These are phyloP conservation scores for Pseudorhombus dupliciocellatus DNA, from an alignment of 2,113 vertebrate species.

Conservation along the genomic window DNA sequence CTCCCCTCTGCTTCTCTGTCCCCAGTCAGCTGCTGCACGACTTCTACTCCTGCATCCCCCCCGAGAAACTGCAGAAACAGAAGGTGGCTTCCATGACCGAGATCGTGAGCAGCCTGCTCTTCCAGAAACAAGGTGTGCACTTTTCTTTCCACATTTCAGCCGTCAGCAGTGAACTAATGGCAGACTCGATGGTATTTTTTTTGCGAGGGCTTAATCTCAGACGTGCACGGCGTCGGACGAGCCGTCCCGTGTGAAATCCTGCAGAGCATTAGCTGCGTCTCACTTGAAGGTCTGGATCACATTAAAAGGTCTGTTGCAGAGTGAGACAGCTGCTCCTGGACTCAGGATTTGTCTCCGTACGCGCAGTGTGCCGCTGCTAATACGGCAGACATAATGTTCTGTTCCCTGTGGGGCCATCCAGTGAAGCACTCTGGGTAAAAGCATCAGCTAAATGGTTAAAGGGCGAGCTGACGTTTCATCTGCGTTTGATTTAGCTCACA, in stretches of 20 bases:
- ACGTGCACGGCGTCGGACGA: neutral
- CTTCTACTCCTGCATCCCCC: slow-evolving; percentile 94
- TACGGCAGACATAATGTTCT: slow-evolving; percentile 38
- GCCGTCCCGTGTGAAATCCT: slow-evolving; percentile 25
- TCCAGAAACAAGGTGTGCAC: slow-evolving; percentile 89
- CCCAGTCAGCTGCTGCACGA: slow-evolving; percentile 91
- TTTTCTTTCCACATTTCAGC: neutral
- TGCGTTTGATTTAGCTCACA: slow-evolving; percentile 13
- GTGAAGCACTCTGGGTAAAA: slow-evolving; percentile 46
- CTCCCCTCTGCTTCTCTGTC: slow-evolving; percentile 16
- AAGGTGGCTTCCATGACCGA: slow-evolving; percentile 96
- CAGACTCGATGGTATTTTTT: neutral
- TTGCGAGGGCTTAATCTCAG: slow-evolving; percentile 5
- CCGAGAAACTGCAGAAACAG: slow-evolving; percentile 91
- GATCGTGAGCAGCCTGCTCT: slow-evolving; percentile 92
- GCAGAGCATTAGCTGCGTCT: slow-evolving; percentile 26
- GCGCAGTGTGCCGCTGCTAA: slow-evolving; percentile 17
- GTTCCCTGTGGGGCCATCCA: slow-evolving; percentile 34
- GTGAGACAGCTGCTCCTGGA: slow-evolving; percentile 42
- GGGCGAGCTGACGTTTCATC: slow-evolving; percentile 14
- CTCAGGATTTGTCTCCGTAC: slow-evolving; percentile 46
- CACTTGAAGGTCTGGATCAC: slow-evolving; percentile 38
- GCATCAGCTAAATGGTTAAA: slow-evolving; percentile 21
- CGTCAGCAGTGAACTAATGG: neutral
- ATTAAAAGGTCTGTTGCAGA: slow-evolving; percentile 50